Evolutionary conservation across 1,140 invertebrate species (phyloP), one percentile per base, ranked within the genome.

Genomic region (Drosophila murphyi): DNA sequence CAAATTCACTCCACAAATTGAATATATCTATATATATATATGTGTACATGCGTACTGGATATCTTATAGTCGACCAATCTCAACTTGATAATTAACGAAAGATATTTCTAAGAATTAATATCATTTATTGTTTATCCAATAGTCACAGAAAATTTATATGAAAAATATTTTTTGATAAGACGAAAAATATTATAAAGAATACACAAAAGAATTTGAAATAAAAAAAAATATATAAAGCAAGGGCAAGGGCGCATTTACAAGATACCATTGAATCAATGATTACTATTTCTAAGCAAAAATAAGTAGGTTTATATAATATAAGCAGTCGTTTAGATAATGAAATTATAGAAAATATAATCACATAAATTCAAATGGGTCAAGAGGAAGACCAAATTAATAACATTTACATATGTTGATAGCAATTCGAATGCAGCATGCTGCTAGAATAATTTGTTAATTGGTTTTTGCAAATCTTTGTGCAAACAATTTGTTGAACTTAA

Each of bases 321-420:
- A 20, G n/a, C 8, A 48, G 47, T 3, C 12, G 48, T 28, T 28
- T 1, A 48, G 32, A 61, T 20, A 47, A 47, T 5, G 0, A 41
- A 12, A 60, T 39, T 56, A 69, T 69, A 69, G 35, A 7, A 4
- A 45, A 10, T 59, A 59, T 43, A 39, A 28, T 8, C n/a, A 37
- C 7, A 55, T 8, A 28, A 7, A 20, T 20, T 7, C 35, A 60
- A 70, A 54, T 37, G n/a, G 5, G 5, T 28, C 7, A 45, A 54
- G 10, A 35, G 32, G 12, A 35, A 54, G 12, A 31, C 4, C 28
- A 51, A 35, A 34, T 51, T 12, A 60, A 47, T 37, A 39, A 12
- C 29, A 48, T 48, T 56, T 67, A 67, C 43, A 56, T 12, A 43
- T 12, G n/a, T 7, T 12, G 35, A 60, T 60, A 52, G 34, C 7